Percentiles rank a stretch among this genome's conserved stretches.
phyloP scores from a whole-genome alignment of 2,888 invertebrate genomes.

The Cylindroiulus punctatus region DNA sequence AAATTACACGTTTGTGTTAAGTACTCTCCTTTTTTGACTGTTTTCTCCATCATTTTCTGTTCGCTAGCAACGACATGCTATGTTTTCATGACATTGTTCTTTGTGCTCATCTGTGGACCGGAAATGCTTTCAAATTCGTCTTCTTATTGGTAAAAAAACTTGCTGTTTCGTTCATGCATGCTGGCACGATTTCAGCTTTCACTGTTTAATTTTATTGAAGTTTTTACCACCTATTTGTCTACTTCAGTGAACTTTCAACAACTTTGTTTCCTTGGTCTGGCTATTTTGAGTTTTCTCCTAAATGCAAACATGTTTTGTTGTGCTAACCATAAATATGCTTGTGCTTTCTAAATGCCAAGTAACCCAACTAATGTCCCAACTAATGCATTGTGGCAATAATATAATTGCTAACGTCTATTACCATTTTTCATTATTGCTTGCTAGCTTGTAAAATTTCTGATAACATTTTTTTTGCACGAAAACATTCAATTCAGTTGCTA shows the following conservation, averaged over 20 bases:
- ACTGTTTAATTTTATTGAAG: not conserved
- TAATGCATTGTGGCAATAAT: not conserved
- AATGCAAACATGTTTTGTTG: not conserved
- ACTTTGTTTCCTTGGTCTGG: not conserved
- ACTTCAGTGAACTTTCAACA: not conserved
- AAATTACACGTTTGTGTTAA: not conserved
- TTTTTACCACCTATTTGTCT: not conserved
- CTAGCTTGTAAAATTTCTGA: not conserved
- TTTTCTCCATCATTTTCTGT: not conserved
- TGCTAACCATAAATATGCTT: not conserved
- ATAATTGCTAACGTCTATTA: no score
- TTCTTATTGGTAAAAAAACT: not conserved
- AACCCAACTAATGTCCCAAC: not conserved
- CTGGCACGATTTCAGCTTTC: constrained; percentile 3
- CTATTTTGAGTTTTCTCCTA: not conserved
- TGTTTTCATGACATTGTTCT: not conserved
- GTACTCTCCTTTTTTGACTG: not conserved
- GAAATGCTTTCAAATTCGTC: not conserved
- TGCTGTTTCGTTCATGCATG: not conserved
- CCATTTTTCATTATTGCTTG: not conserved
- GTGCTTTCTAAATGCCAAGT: not conserved
- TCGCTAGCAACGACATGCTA: not conserved
- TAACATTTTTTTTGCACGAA: not conserved
- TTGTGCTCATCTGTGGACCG: not conserved
- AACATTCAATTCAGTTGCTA: no score